A percentile compares a stretch with the other conserved stretches of the same genome.
Conservation (phyloP, 2,888 invertebrate genomes). For the Peribatodes rhomboidaria region DNA sequence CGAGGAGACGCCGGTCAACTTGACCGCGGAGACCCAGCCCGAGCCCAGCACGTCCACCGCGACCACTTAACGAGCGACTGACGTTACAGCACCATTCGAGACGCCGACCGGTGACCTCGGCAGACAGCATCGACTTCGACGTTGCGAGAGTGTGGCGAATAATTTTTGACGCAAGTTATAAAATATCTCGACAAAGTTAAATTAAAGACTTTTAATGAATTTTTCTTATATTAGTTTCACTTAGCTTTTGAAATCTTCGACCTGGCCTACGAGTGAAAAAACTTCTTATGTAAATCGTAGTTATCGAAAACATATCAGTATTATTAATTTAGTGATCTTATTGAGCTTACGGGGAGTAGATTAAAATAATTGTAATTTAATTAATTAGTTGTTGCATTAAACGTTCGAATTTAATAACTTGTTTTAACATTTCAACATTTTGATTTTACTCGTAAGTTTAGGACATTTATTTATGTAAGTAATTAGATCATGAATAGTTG, state of each 20-base stretch:
- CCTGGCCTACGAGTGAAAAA: neutral
- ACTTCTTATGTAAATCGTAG: conserved; percentile 38
- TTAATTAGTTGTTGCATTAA: conserved; percentile 40
- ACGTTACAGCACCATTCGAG: neutral
- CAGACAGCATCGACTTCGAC: neutral
- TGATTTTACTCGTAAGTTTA: too few species aligned
- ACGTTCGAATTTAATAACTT: conserved; percentile 18
- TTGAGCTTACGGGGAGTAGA: conserved; percentile 57
- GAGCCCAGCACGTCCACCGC: conserved; percentile 71
- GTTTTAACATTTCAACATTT: conserved; percentile 53
- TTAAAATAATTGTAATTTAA: conserved; percentile 51
- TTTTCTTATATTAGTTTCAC: too few species aligned
- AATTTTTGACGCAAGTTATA: too few species aligned
- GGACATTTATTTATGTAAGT: too few species aligned
- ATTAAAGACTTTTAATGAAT: too few species aligned
- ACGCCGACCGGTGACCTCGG: neutral
- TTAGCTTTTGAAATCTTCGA: too few species aligned
- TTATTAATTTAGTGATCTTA: conserved; percentile 55
- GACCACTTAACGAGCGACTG: conserved; percentile 29
- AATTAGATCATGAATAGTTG: too few species aligned
- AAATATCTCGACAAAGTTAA: too few species aligned
- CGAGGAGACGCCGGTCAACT: conserved; percentile 76
- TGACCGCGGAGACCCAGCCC: conserved; percentile 49
- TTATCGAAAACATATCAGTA: conserved; percentile 71
- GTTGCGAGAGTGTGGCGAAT: too few species aligned